Percentiles rank a stretch among this genome's conserved stretches.
Evolutionary conservation across 1,140 invertebrate species (phyloP).

Genomic region (Pinna nobilis): DNA sequence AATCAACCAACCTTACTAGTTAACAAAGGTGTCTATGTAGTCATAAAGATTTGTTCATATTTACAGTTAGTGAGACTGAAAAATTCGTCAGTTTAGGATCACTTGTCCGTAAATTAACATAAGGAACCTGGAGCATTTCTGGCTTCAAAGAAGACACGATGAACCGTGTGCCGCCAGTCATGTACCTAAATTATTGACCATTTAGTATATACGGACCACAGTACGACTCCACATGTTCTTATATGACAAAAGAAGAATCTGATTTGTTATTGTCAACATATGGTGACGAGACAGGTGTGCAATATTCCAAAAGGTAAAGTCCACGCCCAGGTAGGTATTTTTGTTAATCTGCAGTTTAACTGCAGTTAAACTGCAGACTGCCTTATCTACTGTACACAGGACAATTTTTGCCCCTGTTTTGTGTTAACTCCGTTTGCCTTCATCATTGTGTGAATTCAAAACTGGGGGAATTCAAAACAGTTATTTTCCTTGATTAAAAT

Average conservation of each 20-base stretch:
- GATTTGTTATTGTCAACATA: constrained; percentile 94
- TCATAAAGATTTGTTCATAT: too few relatives aligned
- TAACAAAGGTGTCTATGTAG: too few relatives aligned
- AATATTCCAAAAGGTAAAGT: constrained; percentile 82
- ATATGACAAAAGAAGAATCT: constrained; percentile 93
- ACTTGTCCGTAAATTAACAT: constrained; percentile 86
- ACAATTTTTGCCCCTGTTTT: too few relatives aligned
- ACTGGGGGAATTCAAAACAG: too few relatives aligned
- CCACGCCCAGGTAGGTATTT: neutral
- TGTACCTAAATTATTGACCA: constrained; percentile 94
- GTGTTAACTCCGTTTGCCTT: too few relatives aligned
- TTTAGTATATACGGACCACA: constrained; percentile 96
- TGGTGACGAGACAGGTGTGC: constrained; percentile 89
- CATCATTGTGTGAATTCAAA: too few relatives aligned
- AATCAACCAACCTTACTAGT: too few relatives aligned
- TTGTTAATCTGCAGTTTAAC: neutral
- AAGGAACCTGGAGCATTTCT: constrained; percentile 83
- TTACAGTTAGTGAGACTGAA: constrained; percentile 70
- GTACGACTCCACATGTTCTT: constrained; percentile 96
- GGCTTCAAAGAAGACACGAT: constrained; percentile 91
- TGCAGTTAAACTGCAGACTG: too few relatives aligned
- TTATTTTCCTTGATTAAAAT: too few relatives aligned
- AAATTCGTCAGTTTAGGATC: constrained; percentile 88
- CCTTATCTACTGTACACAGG: too few relatives aligned
- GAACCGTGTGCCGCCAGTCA: constrained; percentile 91